Conservation (phyloP, 1,140 invertebrate genomes). For the Drosophila rhopaloa region DNA sequence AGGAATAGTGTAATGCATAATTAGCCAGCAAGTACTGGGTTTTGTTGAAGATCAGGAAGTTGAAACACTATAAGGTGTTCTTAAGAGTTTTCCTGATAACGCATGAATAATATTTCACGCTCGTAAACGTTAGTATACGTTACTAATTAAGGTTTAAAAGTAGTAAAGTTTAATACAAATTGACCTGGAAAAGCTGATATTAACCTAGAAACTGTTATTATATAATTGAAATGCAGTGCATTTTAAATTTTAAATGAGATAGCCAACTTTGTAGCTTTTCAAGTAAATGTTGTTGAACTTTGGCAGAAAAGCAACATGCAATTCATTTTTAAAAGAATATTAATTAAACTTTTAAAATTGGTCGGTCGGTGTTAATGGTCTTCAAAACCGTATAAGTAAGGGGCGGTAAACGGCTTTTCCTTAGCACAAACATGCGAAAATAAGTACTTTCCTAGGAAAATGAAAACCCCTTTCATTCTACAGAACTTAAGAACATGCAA, state of each 20-base stretch:
- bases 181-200: no score
- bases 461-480: constrained; percentile 2
- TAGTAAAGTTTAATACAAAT: no score
- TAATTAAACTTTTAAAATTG: constrained; percentile 29
- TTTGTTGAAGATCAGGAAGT: neutral
- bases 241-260: no score
- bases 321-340: constrained; percentile 11
- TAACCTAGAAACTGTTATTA: no score
- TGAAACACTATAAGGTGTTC: neutral
- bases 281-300: constrained; percentile 9
- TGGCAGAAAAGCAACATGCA: neutral
- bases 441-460: constrained; percentile 35
- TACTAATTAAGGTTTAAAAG: no score
- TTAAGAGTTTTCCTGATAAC: neutral
- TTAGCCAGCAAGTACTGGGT: constrained; percentile 8
- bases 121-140: no score
- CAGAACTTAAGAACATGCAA: constrained; percentile 31
- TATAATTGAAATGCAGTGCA: no score
- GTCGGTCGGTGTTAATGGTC: constrained; percentile 38
- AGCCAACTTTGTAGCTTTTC: no score
- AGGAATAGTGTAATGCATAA: constrained; percentile 19
- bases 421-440: constrained; percentile 30
- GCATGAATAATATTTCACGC: no score
- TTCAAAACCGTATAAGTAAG: constrained; percentile 36
- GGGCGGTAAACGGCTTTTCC: constrained; percentile 25